Evolutionary conservation across 2,797 vertebrate species (phyloP), one percentile per base, ranked within the genome.

Genomic region (Gymnothorax javanicus): DNA sequence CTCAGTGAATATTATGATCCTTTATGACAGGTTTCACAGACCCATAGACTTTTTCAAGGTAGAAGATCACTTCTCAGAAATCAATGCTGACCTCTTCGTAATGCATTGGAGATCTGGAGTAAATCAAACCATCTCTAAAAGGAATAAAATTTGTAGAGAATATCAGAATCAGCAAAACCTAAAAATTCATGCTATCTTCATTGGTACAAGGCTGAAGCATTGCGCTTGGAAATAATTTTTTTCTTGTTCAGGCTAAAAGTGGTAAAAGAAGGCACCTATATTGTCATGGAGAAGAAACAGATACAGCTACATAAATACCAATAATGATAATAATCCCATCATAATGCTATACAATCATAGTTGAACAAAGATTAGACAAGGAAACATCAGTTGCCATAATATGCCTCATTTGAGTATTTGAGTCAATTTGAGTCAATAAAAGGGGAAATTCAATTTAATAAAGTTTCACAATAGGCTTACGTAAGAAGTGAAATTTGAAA

Each of bases 51-150:
- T 69, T 25, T 69, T 25, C 23, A 67, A 0, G 23, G 23, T 4
- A 69, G 64, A 69, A 7, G 25, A 69, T 69, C 64, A 69, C 64
- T 69, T 23, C 64, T 67, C 23, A 67, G 64, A 67, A 67, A 67
- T 69, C 64, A 69, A n/a, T 69, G 64, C 64, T 69, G 64, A n/a
- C 64, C n/a, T 69, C 64, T 69, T 23, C 64, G 23, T 69, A 69
- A 69, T 11, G 64, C 64, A 69, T 69, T 69, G n/a, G 5, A 67
- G 20, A 69, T 13, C 64, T 69, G 25, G 7, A 25, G 64, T 8
- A 25, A 7, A 69, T n/a, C 25, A n/a, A 4, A 69, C 64, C 64
- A 25, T 69, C 64, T 25, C 64, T 69, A n/a, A 69, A 25, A 43
- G 64, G n/a, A n/a, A 6, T 25, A 25, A 69, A n/a, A n/a, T 69